Evolutionary conservation across 2,888 invertebrate genomes (phyloP), one percentile per base, ranked within the genome.

Genomic region (Hemicrepidius hirtus): DNA sequence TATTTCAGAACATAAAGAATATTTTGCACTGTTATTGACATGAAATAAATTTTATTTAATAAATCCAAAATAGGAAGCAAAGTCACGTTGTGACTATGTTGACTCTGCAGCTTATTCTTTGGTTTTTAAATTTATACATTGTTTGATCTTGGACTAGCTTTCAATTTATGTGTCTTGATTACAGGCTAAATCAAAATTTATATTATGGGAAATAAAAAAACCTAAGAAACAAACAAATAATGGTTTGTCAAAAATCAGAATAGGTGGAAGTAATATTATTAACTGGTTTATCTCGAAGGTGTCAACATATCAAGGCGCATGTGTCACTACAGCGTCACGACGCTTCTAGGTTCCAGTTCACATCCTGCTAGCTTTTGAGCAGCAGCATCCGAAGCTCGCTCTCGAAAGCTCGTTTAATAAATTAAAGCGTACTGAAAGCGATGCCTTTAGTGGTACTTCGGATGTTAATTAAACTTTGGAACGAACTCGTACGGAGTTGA

Each of bases 301-400:
- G 74, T 75, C 74, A 75, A 75, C 73, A 74, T 72, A 75, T 73
- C 65, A 75, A 64, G 80, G 83, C 74, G 70, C 82, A 68, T 77
- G 77, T 75, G 75, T 75, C 68, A 59, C 57, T 64, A 50, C 49
- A 63, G 80, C 74, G 74, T 74, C 74, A 68, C 74, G 74, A 68
- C 74, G 74, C 74, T 59, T 67, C 67, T 74, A 62, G 77, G 79
- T 46, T 80, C 82, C 71, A 70, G 71, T 71, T 21, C 24, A 41
- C 68, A 66, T 70, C 59, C 35, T 63, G 46, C 68, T 7, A 65
- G 73, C 65, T 53, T 44, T 32, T 18, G 59, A 65, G 60, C 68
- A 55, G 73, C 59, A 65, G 73, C 64, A 28, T 60, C 32, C 49
- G 20, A 32, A 40, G 44, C 49, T 50, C 24, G 35, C 20, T 53